Evolutionary conservation across 2,797 vertebrate species (phyloP).

Genomic region (Hybognathus amarus): DNA sequence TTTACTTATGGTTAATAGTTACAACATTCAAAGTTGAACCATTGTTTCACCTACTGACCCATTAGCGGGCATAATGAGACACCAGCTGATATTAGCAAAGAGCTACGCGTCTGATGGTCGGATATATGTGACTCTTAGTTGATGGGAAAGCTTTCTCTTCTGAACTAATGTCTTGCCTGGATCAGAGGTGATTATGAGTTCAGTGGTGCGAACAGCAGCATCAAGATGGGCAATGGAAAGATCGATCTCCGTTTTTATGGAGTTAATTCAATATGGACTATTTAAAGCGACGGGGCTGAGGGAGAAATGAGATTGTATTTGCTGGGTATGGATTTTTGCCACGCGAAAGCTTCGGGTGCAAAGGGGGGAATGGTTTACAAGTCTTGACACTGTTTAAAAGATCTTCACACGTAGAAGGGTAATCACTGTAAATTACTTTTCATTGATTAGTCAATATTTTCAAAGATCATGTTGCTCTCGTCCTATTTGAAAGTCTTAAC

Average conservation of each 20-base stretch:
- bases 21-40: conserved; percentile 27
- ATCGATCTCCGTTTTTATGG: conserved; percentile 79
- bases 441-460: conserved; percentile 75
- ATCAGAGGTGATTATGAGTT: conserved; percentile 75
- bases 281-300: conserved; percentile 78
- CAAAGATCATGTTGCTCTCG: conserved; percentile 74
- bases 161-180: conserved; percentile 69
- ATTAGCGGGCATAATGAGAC: conserved; percentile 34
- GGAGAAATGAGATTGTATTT: conserved; percentile 80
- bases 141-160: conserved; percentile 53
- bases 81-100: conserved; percentile 34
- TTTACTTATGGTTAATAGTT: conserved; percentile 23
- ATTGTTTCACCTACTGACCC: conserved; percentile 36
- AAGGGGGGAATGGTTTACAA: conserved; percentile 69
- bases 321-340: conserved; percentile 78
- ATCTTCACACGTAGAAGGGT: conserved; percentile 68
- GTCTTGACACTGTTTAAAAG: conserved; percentile 70
- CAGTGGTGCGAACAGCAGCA: conserved; percentile 68
- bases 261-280: conserved; percentile 81
- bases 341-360: conserved; percentile 69
- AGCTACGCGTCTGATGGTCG: conserved; percentile 33
- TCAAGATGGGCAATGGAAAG: conserved; percentile 74
- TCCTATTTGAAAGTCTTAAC: conserved; percentile 72
- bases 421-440: conserved; percentile 76
- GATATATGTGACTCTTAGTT: conserved; percentile 45